Base-by-base conservation (phyloP, 2,888 invertebrate species). In the Tipula confusa region DNA sequence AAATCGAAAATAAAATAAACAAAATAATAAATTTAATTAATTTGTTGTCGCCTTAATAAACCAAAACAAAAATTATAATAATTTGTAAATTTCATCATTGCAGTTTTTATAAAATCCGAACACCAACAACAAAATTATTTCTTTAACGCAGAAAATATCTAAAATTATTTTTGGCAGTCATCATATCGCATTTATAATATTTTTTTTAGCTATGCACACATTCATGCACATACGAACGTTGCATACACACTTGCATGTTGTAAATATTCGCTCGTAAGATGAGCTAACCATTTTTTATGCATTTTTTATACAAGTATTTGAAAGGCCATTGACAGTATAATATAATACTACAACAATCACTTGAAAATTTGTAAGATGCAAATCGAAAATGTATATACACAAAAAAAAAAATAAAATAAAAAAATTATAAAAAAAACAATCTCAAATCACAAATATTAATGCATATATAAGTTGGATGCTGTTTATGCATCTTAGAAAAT, bases 21-120 rank as follows among this genome's bases (percentile, higher is more conserved):
- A 64, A 64, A 64, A 64, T 64, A 18, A 64, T 64, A 64, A 64
- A 64, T 64, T 64, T 24, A 18, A 64, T 64, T 64, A 64, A 64
- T 64, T 64, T 64, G 64, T 64, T 64, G 64, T 64, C 64, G 64
- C 64, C 64, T 64, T 64, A 64, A 64, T 64, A 64, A 64, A 64
- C 64, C 64, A 64, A 64, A 64, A 64, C 24, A 18, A 18, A 24
- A 64, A 64, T n/a, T 24, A 64, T 9, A 64, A 24, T 18, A 64
- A 64, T 64, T 64, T 24, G 64, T 64, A 64, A 64, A 64, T 64
- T 64, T 64, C 64, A 64, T 24, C 64, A 64, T 64, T 64, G 64
- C 64, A 64, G 64, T 64, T 64, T 24, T 24, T 24, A 24, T 24
- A 64, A 48, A 24, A 24, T 64, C 64, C 64, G 64, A n/a, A n/a